Evolutionary conservation across 1,140 invertebrate genomes (phyloP).

Genomic region (Panagrolaimus sp.): DNA sequence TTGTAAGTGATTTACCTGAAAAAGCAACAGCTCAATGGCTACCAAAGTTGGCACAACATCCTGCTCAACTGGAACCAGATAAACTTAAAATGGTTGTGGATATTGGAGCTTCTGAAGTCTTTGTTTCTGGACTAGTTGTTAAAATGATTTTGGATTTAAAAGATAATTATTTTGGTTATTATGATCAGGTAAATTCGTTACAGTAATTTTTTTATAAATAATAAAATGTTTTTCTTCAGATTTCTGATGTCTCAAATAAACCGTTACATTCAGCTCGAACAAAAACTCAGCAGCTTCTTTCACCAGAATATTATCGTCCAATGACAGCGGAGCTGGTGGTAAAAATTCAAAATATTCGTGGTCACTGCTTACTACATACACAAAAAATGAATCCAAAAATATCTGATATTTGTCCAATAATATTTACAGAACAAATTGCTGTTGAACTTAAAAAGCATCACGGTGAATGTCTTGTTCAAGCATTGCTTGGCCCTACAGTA

Average conservation of each 20-base stretch:
- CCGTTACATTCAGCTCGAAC: slow-evolving; percentile 25
- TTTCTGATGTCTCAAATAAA: slow-evolving; percentile 40
- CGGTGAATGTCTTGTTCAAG: slow-evolving; percentile 60
- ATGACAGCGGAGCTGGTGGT: slow-evolving; percentile 60
- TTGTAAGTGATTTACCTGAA: slow-evolving; percentile 40
- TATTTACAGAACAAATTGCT: slow-evolving; percentile 60
- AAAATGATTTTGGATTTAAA: slow-evolving; percentile 46
- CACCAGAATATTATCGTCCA: slow-evolving; percentile 59
- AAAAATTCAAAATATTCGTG: slow-evolving; percentile 61
- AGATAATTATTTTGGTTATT: slow-evolving; percentile 54
- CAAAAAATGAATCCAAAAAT: slow-evolving; percentile 10
- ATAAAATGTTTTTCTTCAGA: slow-evolving; percentile 19
- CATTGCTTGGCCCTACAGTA: slow-evolving; percentile 6
- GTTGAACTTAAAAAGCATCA: slow-evolving; percentile 62
- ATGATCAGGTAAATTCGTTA: slow-evolving; percentile 39
- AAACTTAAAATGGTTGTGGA: slow-evolving; percentile 28
- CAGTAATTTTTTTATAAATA: neutral
- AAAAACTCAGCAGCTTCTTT: slow-evolving; percentile 35
- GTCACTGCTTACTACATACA: slow-evolving; percentile 48
- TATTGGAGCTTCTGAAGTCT: slow-evolving; percentile 43
- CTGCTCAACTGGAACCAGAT: slow-evolving; percentile 29
- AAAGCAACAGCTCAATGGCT: slow-evolving; percentile 24
- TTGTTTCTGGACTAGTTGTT: slow-evolving; percentile 43
- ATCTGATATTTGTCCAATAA: slow-evolving; percentile 58
- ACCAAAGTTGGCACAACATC: slow-evolving; percentile 20